Conservation (phyloP, 2,888 invertebrate species). For the Loripinus fragilis region DNA sequence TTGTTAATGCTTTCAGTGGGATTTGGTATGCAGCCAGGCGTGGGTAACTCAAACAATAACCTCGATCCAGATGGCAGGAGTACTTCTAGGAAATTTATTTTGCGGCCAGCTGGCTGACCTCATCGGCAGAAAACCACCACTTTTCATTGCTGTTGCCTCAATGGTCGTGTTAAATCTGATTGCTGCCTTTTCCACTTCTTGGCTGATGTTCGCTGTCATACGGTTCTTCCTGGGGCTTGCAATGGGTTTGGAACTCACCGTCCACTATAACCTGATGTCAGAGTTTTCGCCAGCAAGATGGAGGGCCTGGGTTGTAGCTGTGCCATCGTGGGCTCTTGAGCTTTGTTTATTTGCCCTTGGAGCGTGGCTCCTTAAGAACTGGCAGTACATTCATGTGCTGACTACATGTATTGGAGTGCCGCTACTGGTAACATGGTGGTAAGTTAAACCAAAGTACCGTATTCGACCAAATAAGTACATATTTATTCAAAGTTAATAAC, state of each 20-base stretch:
- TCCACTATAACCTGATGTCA: constrained; percentile 35
- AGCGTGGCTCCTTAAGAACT: constrained; percentile 54
- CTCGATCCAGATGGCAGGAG: constrained; percentile 56
- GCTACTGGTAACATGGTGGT: constrained; percentile 57
- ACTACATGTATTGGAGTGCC: constrained; percentile 56
- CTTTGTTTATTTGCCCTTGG: constrained; percentile 52
- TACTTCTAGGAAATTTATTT: constrained; percentile 46
- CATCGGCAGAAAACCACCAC: constrained; percentile 55
- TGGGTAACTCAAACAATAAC: constrained; percentile 49
- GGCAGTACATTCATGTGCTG: constrained; percentile 59
- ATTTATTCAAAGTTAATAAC: too few relatives aligned
- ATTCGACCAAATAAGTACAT: too few relatives aligned
- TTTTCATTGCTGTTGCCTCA: constrained; percentile 27
- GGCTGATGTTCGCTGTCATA: constrained; percentile 56
- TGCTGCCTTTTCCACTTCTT: constrained; percentile 44
- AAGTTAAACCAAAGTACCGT: too few relatives aligned
- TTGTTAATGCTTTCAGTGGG: constrained; percentile 54
- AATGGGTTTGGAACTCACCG: constrained; percentile 41
- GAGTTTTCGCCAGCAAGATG: constrained; percentile 62
- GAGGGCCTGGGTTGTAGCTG: constrained; percentile 57
- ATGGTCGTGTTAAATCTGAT: constrained; percentile 29
- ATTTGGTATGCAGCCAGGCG: constrained; percentile 49
- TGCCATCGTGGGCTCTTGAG: constrained; percentile 62
- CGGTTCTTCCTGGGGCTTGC: constrained; percentile 53
- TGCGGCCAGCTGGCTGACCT: constrained; percentile 56